Conservation (phyloP, 2,113 vertebrate species). For the Platysteira castanea region DNA sequence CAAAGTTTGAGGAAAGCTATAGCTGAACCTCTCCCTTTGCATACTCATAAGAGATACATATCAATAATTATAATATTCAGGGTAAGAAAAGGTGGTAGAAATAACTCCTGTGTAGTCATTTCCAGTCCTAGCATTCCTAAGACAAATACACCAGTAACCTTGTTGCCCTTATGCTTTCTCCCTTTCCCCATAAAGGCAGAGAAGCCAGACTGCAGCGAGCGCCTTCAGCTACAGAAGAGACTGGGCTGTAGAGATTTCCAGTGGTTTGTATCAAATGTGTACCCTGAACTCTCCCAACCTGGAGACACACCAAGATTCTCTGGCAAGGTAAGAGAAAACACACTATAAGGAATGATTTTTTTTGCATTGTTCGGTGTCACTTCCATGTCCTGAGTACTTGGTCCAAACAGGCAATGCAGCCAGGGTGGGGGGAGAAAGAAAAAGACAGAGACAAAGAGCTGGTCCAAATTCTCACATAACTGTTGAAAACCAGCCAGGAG, state of each 20-base stretch:
- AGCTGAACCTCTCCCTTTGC: not conserved
- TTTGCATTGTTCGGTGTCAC: not conserved
- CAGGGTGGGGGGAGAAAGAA: not conserved
- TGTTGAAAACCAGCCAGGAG: not conserved
- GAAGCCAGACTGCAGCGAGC: conserved; percentile 78
- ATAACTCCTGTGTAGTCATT: not conserved
- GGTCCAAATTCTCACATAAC: not conserved
- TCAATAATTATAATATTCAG: not conserved
- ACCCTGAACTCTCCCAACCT: conserved; percentile 77
- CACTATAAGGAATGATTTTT: not conserved
- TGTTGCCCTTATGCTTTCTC: not conserved
- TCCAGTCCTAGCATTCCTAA: not conserved
- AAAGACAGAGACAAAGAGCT: not conserved
- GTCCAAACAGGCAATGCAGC: not conserved
- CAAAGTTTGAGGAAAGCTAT: not conserved
- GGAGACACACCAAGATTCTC: conserved; percentile 72
- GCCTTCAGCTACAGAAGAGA: conserved; percentile 76
- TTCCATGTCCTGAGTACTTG: not conserved
- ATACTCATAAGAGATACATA: not conserved
- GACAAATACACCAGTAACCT: not conserved
- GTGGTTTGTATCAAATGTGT: conserved; percentile 86
- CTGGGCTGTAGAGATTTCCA: conserved; percentile 83
- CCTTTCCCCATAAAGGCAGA: conserved; percentile 65
- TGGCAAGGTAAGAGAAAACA: conserved; percentile 77
- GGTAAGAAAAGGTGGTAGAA: not conserved